Evolutionary conservation across 2,113 vertebrate species (phyloP), one percentile per base, ranked within the genome.

Genomic region (Ictidomys tridecemlineatus): DNA sequence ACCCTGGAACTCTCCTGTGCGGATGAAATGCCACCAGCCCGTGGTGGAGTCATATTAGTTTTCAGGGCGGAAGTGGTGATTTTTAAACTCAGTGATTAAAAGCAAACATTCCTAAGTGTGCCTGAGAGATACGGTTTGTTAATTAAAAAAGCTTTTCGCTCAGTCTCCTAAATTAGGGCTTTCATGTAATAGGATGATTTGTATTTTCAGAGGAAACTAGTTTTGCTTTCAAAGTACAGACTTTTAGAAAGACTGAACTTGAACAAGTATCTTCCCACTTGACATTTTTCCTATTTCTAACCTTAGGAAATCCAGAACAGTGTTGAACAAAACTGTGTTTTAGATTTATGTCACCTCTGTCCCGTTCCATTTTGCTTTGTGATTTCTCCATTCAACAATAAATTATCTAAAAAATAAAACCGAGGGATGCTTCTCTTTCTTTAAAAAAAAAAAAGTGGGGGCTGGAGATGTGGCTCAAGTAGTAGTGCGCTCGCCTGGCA

Each of bases 321-420:
- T 94, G 87, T 93, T 61, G 39, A 96, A 96, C 94, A 95, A 98
- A 85, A 78, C 0, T 26, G 45, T 95, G 94, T 95, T 97, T 97
- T 87, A 93, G 94, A 73, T 93, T 89, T 97, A 78, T 97, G 96
- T 98, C 84, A 95, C n/a, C 39, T 95, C 77, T 69, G 51, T 94
- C 39, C 42, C 84, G 63, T 72, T 93, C 89, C 82, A 74, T 4
- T 98, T 98, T 97, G 96, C 98, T 98, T 98, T 98, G 96, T 96
- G 96, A 97, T 48, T 87, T 86, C 94, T 91, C 83, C 94, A 97
- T 97, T 97, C 97, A 96, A 98, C 95, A 99, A 99, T 99, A 99
- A 99, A 99, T 98, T 97, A 98, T 98, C 96, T 48, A 13, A 90
- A 96, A 98, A 94, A 86, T 51, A 85, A 92, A 89, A 18, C 28